Evolutionary conservation across 2,797 vertebrate species (phyloP), one percentile per base, ranked within the genome.

Genomic region (Tragelaphus eurycerus): DNA sequence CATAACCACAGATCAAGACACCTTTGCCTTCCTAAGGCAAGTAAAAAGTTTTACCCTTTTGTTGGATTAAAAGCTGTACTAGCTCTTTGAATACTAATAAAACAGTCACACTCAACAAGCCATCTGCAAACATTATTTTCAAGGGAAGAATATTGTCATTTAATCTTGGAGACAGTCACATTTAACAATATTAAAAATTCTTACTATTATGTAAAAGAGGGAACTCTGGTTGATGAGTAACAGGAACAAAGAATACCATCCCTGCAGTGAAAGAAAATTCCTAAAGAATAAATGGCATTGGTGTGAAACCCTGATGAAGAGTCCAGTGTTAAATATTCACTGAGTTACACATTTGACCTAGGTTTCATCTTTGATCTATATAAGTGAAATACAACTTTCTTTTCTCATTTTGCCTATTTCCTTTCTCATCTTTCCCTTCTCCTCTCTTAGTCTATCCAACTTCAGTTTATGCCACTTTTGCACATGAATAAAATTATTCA

Each of bases 41-140:
- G 43, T 48, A 79, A 87, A 52, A 84, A 57, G 19, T 46, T 95
- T 11, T 55, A 86, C 17, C 27, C 43, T 29, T 21, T 78, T 19
- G 86, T 96, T 50, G 48, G 27, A 93, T 52, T 76, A 91, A 96
- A 97, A 96, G 38, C 31, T 82, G 54, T 78, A 60, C 12, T 90
- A 83, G 12, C 38, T 96, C 48, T 92, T 96, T 97, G 59, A 96
- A 88, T 93, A 91, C 46, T 50, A 86, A 43, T 34, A 74, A 94
- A 93, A 67, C 13, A 82, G 8, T 92, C 34, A 87, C 5, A 38
- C 13, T 88, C 38, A 94, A 88, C 52, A 67, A 89, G 74, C n/a
- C 64, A 92, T 71, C 62, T 87, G n/a, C 9, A 96, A 96, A 76
- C 23, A 48, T 94, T 74, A 93, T 91, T 95, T 95, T 92, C 89